Evolutionary conservation across 92 coral and sea anemone genomes (phyloP).

Genomic region (Paragorgia papillata): DNA sequence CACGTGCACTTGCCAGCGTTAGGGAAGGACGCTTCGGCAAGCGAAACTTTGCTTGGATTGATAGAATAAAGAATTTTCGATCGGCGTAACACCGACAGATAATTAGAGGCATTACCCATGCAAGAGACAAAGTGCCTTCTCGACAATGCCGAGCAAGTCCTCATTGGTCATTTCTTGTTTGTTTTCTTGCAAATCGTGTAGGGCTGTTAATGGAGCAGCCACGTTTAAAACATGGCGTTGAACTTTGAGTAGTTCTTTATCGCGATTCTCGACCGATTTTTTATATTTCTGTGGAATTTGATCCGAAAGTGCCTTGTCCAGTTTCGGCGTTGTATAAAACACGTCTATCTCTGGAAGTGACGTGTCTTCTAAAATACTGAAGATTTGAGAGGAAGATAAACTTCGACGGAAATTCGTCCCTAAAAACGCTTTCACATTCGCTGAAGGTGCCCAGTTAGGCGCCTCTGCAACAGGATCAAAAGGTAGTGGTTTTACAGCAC

Average conservation of each 20-base stretch:
- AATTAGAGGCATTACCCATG: slow-evolving; percentile 25
- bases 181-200: slow-evolving; percentile 9
- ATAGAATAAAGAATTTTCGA: slow-evolving; percentile 13
- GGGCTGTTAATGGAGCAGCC: slow-evolving; percentile 32
- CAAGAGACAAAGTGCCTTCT: slow-evolving; percentile 2
- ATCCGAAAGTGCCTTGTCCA: slow-evolving; percentile 4
- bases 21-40: slow-evolving; percentile 6
- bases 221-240: slow-evolving; percentile 20
- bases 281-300: neutral
- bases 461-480: slow-evolving; percentile 11
- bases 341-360: slow-evolving; percentile 19
- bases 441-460: slow-evolving; percentile 15
- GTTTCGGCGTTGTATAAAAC: too few species aligned
- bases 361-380: slow-evolving; percentile 17
- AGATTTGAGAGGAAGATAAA: slow-evolving; percentile 20
- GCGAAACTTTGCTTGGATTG: neutral
- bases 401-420: slow-evolving; percentile 9
- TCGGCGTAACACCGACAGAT: slow-evolving; percentile 9
- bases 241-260: slow-evolving; percentile 3
- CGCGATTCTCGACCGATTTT: slow-evolving; percentile 16
- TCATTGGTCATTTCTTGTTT: neutral
- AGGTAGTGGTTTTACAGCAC: neutral
- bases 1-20: slow-evolving; percentile 23
- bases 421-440: neutral
- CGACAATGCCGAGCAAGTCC: neutral